Evolutionary conservation across 2,113 vertebrate genomes (phyloP).

Genomic region (Pimephales promelas): DNA sequence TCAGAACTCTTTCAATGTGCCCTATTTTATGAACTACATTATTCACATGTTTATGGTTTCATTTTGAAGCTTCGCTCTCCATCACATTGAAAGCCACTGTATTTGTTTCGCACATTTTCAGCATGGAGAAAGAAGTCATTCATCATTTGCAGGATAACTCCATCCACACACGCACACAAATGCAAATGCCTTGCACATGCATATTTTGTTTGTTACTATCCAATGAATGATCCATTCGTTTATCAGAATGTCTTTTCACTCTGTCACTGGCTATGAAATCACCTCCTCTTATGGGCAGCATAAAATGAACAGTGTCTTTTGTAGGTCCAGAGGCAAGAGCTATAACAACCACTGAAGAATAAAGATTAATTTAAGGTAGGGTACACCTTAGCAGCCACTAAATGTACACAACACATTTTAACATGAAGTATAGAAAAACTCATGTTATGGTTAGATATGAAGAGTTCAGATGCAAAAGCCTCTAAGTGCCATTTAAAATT

Average conservation of each 20-base stretch:
- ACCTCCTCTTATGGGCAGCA: neutral
- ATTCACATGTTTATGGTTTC: slow-evolving; percentile 27
- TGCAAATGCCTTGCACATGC: neutral
- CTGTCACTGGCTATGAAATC: neutral
- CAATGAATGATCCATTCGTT: neutral
- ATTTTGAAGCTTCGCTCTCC: slow-evolving; percentile 17
- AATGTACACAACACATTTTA: neutral
- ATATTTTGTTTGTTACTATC: slow-evolving; percentile 13
- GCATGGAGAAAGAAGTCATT: neutral
- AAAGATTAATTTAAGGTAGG: neutral
- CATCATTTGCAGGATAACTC: neutral
- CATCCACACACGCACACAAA: neutral
- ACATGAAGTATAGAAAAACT: neutral
- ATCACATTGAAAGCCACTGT: neutral
- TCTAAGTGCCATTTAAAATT: too few species aligned
- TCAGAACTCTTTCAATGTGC: neutral
- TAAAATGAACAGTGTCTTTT: neutral
- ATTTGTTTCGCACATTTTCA: slow-evolving; percentile 18
- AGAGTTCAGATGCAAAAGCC: too few species aligned
- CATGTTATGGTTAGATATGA: too few species aligned
- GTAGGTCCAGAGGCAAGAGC: neutral
- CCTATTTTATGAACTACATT: slow-evolving; percentile 17
- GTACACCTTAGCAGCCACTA: neutral
- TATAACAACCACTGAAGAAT: neutral
- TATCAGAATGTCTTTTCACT: neutral